These are phyloP conservation scores for Panagrolaimus sp. DNA, from an alignment of 1,140 invertebrate genomes.

Conservation along the genomic window DNA sequence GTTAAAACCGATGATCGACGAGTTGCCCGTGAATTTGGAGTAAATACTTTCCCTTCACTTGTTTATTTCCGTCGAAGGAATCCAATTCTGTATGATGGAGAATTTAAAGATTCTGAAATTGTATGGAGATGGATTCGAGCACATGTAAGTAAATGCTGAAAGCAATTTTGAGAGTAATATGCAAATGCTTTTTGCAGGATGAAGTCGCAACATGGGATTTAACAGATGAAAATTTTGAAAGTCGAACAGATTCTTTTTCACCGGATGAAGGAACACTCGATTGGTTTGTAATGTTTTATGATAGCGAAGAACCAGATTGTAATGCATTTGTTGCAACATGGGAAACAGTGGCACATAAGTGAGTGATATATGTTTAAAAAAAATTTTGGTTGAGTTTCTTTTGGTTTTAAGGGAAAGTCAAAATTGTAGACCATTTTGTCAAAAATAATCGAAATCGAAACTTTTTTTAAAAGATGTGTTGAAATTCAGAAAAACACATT, in stretches of 20 bases:
- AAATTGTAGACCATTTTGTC: too few relatives aligned
- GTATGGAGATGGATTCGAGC: constrained; percentile 56
- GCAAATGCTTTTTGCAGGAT: neutral
- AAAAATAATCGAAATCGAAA: too few relatives aligned
- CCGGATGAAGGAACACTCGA: constrained; percentile 56
- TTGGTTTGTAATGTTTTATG: constrained; percentile 59
- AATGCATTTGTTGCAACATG: constrained; percentile 52
- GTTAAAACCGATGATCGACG: constrained; percentile 57
- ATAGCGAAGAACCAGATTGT: constrained; percentile 53
- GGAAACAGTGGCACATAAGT: constrained; percentile 58
- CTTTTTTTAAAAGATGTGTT: too few relatives aligned
- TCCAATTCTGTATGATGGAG: constrained; percentile 56
- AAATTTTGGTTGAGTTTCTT: too few relatives aligned
- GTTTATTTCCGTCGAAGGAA: constrained; percentile 56
- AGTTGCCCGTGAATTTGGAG: constrained; percentile 54
- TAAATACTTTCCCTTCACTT: constrained; percentile 53
- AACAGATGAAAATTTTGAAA: constrained; percentile 55
- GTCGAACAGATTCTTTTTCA: constrained; percentile 48
- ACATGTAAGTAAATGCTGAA: constrained; percentile 49
- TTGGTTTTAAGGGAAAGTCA: too few relatives aligned
- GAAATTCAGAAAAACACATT: too few relatives aligned
- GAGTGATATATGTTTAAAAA: too few relatives aligned
- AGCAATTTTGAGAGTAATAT: constrained; percentile 15
- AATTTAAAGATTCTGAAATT: constrained; percentile 56
- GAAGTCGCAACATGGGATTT: constrained; percentile 45